Base-by-base conservation (phyloP, 2,888 invertebrate genomes). In the Epinotia ramella region DNA sequence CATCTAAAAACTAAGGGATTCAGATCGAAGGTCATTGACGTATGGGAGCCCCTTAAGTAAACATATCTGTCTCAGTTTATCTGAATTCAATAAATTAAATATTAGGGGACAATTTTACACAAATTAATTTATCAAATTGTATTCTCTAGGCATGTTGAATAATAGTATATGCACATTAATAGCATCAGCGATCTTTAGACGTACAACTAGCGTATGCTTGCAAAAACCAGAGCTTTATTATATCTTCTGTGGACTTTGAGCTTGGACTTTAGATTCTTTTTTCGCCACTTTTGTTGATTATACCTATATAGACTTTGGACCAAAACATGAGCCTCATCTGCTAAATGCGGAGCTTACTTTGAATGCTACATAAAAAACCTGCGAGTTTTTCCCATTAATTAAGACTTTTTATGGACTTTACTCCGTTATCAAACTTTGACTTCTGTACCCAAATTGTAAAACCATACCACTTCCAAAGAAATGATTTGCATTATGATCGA, bases 191-290 rank as follows among this genome's bases (percentile, higher is more conserved):
- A 44, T 20, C 16, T 44, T 57, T 20, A 68, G 40, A 68, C 57
- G 5, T 16, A 59, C 12, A 3, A 68, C 44, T 68, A 44, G 44
- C 44, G 3, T 33, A 12, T 18, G 18, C 49, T n/a, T 2, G 57
- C 57, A 65, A 65, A 65, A 44, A 18, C 3, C 12, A 20, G 16
- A 20, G 13, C 13, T 57, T 57, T 3, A 18, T 63, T 20, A 33
- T 57, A 68, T 68, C 28, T 40, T 56, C 49, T 18, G 18, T 20
- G 20, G 67, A 57, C 67, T 67, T 67, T 56, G 20, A 49, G 3
- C 20, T 18, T 40, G 56, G 20, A 68, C 68, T 59, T 59, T 68
- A 57, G 24, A 20, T 57, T 59, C 7, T n/a, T 46, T 69, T 69
- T 60, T 24, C 24, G 11, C 57, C 5, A 6, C 6, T 7, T 60